Conservation (phyloP, 2,113 vertebrate genomes). For the Dipodomys ordii region DNA sequence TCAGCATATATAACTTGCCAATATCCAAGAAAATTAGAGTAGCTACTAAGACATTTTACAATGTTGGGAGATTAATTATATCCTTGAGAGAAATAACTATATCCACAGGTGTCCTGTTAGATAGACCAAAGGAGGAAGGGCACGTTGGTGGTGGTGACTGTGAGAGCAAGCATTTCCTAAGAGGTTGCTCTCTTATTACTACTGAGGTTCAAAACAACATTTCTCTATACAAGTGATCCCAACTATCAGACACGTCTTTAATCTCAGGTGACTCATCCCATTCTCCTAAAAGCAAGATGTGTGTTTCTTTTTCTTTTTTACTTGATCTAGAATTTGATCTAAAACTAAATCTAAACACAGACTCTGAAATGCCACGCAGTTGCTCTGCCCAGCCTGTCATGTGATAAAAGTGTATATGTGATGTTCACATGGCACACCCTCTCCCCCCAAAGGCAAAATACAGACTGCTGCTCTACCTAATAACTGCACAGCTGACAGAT, state of each 20-base stretch:
- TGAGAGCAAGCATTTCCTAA: background rate
- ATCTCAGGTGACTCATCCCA: background rate
- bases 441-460: background rate
- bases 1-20: background rate
- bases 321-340: background rate
- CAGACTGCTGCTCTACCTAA: background rate
- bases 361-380: background rate
- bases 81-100: background rate
- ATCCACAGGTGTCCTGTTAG: background rate
- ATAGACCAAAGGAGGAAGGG: background rate
- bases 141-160: background rate
- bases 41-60: background rate
- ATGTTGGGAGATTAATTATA: background rate
- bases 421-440: background rate
- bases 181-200: background rate
- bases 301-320: background rate
- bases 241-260: background rate
- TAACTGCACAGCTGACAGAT: background rate
- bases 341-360: background rate
- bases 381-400: background rate
- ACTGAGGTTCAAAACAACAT: background rate
- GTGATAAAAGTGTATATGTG: background rate
- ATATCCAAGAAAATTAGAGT: conserved; percentile 18
- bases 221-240: background rate
- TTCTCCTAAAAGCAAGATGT: background rate